phyloP scores from a whole-genome alignment of 2,888 invertebrate species.

The Meiosimyza decipiens region DNA sequence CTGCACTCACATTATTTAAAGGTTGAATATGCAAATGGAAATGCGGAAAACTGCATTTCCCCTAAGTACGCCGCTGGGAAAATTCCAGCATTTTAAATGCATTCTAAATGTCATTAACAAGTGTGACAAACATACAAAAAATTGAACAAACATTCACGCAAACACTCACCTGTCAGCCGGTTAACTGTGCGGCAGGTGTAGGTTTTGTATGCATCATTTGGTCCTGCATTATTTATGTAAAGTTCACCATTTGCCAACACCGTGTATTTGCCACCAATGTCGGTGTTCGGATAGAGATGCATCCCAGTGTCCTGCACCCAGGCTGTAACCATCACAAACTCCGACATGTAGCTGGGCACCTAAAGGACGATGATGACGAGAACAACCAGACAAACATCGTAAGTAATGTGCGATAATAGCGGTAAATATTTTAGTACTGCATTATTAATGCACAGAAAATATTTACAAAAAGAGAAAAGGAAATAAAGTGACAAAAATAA shows the following conservation, averaged over 20 bases:
- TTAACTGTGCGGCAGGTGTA: slow-evolving; percentile 87
- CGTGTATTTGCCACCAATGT: slow-evolving; percentile 81
- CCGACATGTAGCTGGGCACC: slow-evolving; percentile 88
- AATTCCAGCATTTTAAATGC: background rate
- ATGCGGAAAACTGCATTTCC: slow-evolving; percentile 14
- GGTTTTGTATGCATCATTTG: slow-evolving; percentile 81
- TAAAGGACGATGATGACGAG: slow-evolving; percentile 40
- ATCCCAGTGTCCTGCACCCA: slow-evolving; percentile 88
- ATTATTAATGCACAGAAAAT: slow-evolving; percentile 10
- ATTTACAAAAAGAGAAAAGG: slow-evolving; percentile 4
- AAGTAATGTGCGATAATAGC: slow-evolving; percentile 2
- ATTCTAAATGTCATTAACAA: slow-evolving; percentile 10
- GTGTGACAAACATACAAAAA: background rate
- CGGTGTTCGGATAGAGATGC: slow-evolving; percentile 82
- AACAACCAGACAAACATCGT: background rate
- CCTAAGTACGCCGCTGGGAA: background rate
- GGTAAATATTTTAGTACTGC: background rate
- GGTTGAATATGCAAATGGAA: slow-evolving; percentile 8
- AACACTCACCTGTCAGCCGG: slow-evolving; percentile 74
- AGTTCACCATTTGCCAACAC: slow-evolving; percentile 85
- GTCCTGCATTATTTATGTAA: slow-evolving; percentile 83
- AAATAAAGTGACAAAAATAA: background rate
- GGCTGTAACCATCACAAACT: slow-evolving; percentile 87
- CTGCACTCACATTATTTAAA: slow-evolving; percentile 21
- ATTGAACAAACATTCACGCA: background rate